These are phyloP conservation scores for Perithous albicinctus DNA, from an alignment of 2,888 invertebrate genomes.

Conservation along the genomic window DNA sequence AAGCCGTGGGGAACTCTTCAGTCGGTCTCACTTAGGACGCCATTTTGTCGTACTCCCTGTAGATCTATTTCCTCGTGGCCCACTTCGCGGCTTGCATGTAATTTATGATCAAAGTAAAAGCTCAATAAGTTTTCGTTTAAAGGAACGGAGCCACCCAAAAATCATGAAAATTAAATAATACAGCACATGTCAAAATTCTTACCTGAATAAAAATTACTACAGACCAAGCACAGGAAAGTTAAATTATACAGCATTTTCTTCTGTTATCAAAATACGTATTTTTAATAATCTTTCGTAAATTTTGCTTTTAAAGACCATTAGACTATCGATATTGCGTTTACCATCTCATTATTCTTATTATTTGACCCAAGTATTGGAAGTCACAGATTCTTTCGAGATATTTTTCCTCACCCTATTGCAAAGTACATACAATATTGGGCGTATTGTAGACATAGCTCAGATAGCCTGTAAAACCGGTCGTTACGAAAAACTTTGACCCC, in stretches of 20 bases:
- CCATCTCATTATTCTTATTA: neutral
- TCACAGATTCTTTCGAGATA: slow-evolving; percentile 21
- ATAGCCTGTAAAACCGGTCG: neutral
- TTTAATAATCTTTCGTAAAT: no score
- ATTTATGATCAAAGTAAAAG: neutral
- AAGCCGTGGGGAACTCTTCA: neutral
- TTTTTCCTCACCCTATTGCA: neutral
- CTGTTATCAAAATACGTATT: no score
- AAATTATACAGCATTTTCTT: no score
- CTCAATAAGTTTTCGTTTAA: neutral
- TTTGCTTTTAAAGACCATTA: neutral
- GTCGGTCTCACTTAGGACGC: neutral
- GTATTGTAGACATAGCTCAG: neutral
- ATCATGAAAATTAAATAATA: no score
- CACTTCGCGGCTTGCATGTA: neutral
- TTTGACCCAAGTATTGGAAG: slow-evolving; percentile 1
- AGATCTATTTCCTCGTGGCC: neutral
- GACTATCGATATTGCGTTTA: neutral
- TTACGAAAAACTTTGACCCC: slow-evolving; percentile 34
- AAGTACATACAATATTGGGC: no score
- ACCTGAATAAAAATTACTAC: no score
- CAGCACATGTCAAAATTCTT: no score
- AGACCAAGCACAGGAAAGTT: no score
- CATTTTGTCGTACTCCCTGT: neutral
- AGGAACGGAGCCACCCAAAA: no score